Conservation (phyloP, 2,113 vertebrate species). For the Gymnocephalus cernua region DNA sequence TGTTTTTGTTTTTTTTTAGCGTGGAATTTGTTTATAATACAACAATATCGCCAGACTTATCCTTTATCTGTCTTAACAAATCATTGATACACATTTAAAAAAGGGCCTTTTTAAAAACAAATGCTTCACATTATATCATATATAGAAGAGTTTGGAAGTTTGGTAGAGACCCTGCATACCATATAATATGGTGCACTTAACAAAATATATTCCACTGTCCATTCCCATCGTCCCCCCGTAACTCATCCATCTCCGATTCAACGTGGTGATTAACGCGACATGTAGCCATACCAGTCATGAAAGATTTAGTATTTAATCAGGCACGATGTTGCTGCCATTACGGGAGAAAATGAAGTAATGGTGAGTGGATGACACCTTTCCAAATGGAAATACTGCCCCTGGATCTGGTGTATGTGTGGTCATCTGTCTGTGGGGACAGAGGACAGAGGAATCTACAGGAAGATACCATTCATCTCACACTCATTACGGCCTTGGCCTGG, state of each 20-base stretch:
- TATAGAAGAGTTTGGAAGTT: too few relatives aligned
- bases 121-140: too few relatives aligned
- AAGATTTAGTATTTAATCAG: slow-evolving; percentile 80
- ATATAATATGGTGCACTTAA: neutral
- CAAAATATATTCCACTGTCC: slow-evolving; percentile 31
- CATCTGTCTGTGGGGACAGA: slow-evolving; percentile 49
- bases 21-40: too few relatives aligned
- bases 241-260: slow-evolving; percentile 37
- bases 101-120: too few relatives aligned
- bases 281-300: slow-evolving; percentile 34
- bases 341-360: slow-evolving; percentile 67
- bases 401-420: slow-evolving; percentile 33
- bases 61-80: too few relatives aligned
- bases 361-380: slow-evolving; percentile 59
- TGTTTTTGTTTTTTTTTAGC: too few relatives aligned
- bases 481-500: slow-evolving; percentile 55
- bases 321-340: slow-evolving; percentile 52
- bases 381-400: slow-evolving; percentile 71
- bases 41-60: too few relatives aligned
- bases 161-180: too few relatives aligned
- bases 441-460: slow-evolving; percentile 40
- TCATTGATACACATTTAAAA: too few relatives aligned
- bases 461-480: slow-evolving; percentile 53
- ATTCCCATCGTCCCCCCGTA: slow-evolving; percentile 33
- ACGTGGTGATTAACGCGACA: slow-evolving; percentile 60